These are phyloP conservation scores for Helicolenus hilgendorfi DNA, from an alignment of 2,797 vertebrate species.

Conservation along the genomic window DNA sequence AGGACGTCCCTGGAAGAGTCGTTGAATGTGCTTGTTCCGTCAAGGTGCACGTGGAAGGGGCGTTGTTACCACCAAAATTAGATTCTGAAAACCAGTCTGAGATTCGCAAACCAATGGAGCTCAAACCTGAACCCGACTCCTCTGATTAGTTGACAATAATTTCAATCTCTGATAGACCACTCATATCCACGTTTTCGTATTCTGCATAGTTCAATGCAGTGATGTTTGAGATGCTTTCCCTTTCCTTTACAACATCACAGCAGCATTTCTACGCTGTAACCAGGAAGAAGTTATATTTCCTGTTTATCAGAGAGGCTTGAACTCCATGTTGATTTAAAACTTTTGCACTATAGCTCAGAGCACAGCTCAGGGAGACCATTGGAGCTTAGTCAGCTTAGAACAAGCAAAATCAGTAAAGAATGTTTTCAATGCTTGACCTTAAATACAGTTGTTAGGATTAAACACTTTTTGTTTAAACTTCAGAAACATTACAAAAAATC, in stretches of 20 bases:
- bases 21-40: not conserved
- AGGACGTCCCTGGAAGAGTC: not conserved
- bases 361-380: not conserved
- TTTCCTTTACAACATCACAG: not conserved
- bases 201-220: not conserved
- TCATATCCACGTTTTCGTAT: not conserved
- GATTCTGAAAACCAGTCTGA: not conserved
- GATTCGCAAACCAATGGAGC: not conserved
- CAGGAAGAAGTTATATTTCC: not conserved
- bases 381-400: not conserved
- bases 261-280: not conserved
- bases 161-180: not conserved
- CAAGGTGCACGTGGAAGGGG: not conserved
- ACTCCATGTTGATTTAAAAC: not conserved
- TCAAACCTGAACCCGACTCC: not conserved
- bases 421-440: not conserved
- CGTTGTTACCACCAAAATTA: accelerated
- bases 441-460: not conserved
- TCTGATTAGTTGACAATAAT: not conserved
- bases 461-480: not conserved
- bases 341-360: not conserved
- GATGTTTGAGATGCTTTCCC: not conserved
- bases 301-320: accelerated
- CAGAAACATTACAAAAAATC: not conserved
- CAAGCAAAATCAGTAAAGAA: not conserved